phyloP scores from a whole-genome alignment of 2,113 vertebrate species.

The Nothocercus julius region DNA sequence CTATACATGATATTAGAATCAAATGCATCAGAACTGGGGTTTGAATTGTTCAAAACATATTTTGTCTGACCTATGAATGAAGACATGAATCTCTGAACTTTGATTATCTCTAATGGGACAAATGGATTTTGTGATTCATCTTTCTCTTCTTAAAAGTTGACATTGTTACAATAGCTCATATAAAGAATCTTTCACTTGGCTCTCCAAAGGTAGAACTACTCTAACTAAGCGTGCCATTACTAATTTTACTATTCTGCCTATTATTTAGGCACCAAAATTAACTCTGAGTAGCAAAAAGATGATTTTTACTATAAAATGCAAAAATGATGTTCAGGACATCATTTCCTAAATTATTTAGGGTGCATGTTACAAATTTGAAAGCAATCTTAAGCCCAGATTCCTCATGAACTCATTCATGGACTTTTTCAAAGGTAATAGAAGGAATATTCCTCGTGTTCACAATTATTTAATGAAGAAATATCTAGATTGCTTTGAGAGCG shows the following conservation, averaged over 20 bases:
- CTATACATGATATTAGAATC: background rate
- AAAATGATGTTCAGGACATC: background rate
- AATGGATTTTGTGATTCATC: background rate
- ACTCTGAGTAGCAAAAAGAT: background rate
- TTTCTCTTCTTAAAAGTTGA: background rate
- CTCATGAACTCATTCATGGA: background rate
- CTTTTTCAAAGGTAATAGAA: background rate
- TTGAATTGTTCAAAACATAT: background rate
- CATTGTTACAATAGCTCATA: background rate
- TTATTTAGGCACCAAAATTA: background rate
- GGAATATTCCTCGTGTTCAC: background rate
- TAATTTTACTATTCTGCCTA: background rate
- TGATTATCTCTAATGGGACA: background rate
- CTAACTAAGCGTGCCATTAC: background rate
- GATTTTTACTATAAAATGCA: background rate
- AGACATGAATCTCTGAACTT: background rate
- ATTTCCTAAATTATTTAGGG: background rate
- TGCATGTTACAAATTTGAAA: background rate
- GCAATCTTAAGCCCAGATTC: conserved; percentile 10
- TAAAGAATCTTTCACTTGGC: background rate
- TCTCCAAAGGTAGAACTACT: background rate
- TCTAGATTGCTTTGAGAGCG: conserved; percentile 38
- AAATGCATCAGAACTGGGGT: background rate
- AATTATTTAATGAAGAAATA: conserved; percentile 34
- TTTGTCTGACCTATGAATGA: background rate